These are phyloP conservation scores for Siniperca knerii DNA, from an alignment of 2,113 vertebrate species.

Conservation along the genomic window DNA sequence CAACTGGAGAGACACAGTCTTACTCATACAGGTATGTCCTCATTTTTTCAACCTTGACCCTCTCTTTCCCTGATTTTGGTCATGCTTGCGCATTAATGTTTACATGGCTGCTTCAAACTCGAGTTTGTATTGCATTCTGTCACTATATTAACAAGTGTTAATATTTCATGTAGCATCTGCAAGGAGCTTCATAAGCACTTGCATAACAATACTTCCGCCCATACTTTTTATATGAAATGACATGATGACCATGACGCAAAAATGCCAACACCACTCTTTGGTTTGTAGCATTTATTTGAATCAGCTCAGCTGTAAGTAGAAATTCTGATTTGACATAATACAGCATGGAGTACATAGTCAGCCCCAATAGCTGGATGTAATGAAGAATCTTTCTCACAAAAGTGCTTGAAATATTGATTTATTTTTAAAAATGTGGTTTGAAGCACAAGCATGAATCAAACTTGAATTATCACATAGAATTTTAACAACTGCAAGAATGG, in stretches of 20 bases:
- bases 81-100: conserved; percentile 64
- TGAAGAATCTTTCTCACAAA: not conserved
- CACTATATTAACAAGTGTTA: conserved; percentile 33
- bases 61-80: conserved; percentile 24
- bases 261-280: not conserved
- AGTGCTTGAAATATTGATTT: not conserved
- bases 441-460: no score
- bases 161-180: conserved; percentile 29
- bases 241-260: conserved; percentile 50
- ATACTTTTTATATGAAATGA: conserved; percentile 75
- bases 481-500: no score
- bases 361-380: not conserved
- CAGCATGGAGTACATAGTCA: not conserved
- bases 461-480: not conserved
- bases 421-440: not conserved
- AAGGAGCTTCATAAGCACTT: conserved; percentile 29
- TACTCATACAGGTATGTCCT: conserved; percentile 81
- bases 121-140: conserved; percentile 73
- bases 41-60: not conserved
- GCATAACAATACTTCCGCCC: conserved; percentile 5
- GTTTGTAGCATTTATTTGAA: not conserved
- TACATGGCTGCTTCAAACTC: conserved; percentile 77
- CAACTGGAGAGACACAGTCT: conserved; percentile 85
- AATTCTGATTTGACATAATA: not conserved
- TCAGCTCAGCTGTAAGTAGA: not conserved